A percentile compares a stretch with the other conserved stretches of the same genome.
These are phyloP conservation scores for Mormyrus iriodes DNA, from an alignment of 2,113 vertebrate genomes.

Conservation along the genomic window DNA sequence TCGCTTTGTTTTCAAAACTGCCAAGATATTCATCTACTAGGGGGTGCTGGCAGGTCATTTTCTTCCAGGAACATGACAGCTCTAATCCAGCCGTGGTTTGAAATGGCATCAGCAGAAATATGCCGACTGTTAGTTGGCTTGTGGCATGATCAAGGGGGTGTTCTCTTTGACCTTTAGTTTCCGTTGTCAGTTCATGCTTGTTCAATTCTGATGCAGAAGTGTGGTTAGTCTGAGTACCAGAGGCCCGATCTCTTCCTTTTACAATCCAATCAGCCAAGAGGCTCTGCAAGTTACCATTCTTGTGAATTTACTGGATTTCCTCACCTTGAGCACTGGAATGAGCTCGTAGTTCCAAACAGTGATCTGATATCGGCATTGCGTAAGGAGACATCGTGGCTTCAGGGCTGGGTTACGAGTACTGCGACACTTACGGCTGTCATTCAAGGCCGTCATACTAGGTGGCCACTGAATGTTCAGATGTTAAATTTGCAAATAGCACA, in stretches of 20 bases:
- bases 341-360: neutral
- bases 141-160: slow-evolving; percentile 34
- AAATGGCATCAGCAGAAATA: slow-evolving; percentile 46
- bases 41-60: slow-evolving; percentile 22
- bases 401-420: neutral
- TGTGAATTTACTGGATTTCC: neutral
- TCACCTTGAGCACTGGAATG: neutral
- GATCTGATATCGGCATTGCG: neutral
- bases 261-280: neutral
- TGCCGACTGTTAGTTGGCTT: slow-evolving; percentile 41
- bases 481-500: neutral
- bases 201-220: slow-evolving; percentile 5
- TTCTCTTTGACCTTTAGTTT: slow-evolving; percentile 12
- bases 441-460: neutral
- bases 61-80: slow-evolving; percentile 41
- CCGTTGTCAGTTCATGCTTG: slow-evolving; percentile 23
- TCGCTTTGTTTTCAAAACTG: slow-evolving; percentile 33
- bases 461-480: neutral
- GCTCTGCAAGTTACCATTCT: neutral
- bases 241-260: neutral
- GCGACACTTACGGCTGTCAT: neutral
- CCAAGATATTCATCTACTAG: slow-evolving; percentile 33
- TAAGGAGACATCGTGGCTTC: neutral
- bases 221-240: neutral
- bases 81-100: slow-evolving; percentile 54